Evolutionary conservation across 1,140 invertebrate species (phyloP).

Genomic region (Calephelis nemesis): DNA sequence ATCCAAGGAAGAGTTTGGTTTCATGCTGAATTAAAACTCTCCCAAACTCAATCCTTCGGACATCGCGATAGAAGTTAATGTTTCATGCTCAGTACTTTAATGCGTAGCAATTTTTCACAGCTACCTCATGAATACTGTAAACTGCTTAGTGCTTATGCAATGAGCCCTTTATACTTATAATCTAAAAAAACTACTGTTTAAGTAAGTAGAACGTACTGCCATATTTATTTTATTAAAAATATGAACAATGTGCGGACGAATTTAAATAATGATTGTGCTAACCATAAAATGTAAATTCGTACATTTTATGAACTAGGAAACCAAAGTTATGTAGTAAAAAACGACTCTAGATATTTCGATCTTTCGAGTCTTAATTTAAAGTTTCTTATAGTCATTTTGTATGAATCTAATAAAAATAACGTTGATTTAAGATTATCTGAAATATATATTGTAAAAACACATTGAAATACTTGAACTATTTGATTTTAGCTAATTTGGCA

Average conservation of each 20-base stretch:
- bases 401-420: neutral
- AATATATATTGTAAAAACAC: too few species aligned
- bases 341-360: constrained; percentile 18
- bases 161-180: neutral
- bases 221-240: constrained; percentile 65
- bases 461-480: too few species aligned
- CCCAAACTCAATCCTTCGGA: too few species aligned
- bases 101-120: too few species aligned
- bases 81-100: too few species aligned
- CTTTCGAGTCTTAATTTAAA: constrained; percentile 13
- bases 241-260: constrained; percentile 53
- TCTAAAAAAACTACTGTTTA: neutral
- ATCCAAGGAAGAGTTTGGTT: too few species aligned
- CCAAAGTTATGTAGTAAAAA: constrained; percentile 49
- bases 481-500: too few species aligned
- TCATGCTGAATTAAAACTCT: too few species aligned
- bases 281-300: constrained; percentile 25
- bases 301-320: constrained; percentile 37
- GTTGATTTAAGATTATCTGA: too few species aligned
- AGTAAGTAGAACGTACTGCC: constrained; percentile 51
- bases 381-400: neutral
- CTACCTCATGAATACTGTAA: too few species aligned
- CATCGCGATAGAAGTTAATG: too few species aligned
- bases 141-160: too few species aligned
- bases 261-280: constrained; percentile 28